These are phyloP conservation scores for Drosophila truncata DNA, from an alignment of 1,140 invertebrate species.

Conservation along the genomic window DNA sequence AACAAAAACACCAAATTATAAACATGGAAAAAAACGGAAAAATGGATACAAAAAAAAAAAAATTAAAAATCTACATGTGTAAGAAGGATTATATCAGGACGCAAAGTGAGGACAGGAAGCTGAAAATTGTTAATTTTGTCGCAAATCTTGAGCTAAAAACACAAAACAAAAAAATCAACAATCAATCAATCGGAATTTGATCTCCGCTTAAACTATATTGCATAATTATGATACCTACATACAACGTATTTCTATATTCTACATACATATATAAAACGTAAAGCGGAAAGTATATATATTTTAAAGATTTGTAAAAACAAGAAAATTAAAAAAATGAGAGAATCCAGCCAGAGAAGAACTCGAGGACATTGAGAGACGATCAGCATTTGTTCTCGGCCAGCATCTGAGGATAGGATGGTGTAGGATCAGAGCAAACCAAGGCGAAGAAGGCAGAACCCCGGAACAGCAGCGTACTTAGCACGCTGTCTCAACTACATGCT, in stretches of 20 bases:
- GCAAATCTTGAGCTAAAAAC: conserved; percentile 35
- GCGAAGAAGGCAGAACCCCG: not conserved
- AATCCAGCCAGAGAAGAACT: conserved; percentile 20
- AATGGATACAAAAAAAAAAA: conserved; percentile 1
- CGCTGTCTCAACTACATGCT: conserved; percentile 32
- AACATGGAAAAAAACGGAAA: conserved; percentile 1
- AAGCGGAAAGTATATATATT: conserved; percentile 68
- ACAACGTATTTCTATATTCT: conserved; percentile 56
- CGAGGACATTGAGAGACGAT: conserved; percentile 3
- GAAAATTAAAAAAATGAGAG: conserved; percentile 4
- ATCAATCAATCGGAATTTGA: conserved; percentile 75
- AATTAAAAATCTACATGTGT: not conserved
- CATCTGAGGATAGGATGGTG: not conserved
- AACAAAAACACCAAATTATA: conserved; percentile 26
- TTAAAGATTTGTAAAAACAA: conserved; percentile 71
- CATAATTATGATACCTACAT: conserved; percentile 61
- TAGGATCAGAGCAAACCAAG: not conserved
- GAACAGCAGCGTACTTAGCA: conserved; percentile 45
- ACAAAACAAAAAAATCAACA: conserved; percentile 38
- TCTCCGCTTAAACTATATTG: conserved; percentile 75
- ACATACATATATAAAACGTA: conserved; percentile 31
- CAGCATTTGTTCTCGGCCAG: conserved; percentile 5
- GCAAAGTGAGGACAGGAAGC: conserved; percentile 14
- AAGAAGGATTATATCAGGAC: conserved; percentile 15
- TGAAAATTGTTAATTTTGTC: conserved; percentile 9